Percentiles rank a stretch among this genome's conserved stretches.
Evolutionary conservation across 2,113 vertebrate species (phyloP).

Genomic region (Dermatemys mawii): DNA sequence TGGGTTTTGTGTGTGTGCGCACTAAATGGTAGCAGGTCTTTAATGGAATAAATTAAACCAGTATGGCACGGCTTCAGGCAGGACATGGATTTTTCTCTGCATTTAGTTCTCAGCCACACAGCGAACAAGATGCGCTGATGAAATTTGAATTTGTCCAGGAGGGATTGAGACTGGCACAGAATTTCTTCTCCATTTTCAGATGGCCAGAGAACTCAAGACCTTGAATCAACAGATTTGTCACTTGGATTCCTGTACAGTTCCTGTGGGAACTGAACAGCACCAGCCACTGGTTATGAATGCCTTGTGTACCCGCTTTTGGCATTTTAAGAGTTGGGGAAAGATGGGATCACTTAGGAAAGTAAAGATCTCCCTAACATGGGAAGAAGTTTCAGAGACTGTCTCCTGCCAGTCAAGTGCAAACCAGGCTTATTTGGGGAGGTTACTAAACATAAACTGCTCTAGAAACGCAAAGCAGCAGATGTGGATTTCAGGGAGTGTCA

Average conservation of each 20-base stretch:
- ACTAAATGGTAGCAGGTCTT: not conserved
- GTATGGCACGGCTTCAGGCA: not conserved
- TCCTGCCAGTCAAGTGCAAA: not conserved
- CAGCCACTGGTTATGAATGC: not conserved
- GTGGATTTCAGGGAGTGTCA: not conserved
- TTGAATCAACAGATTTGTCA: fast-evolving
- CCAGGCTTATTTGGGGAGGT: not conserved
- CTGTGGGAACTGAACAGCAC: not conserved
- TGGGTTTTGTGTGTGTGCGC: too few species aligned
- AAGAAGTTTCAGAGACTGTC: not conserved
- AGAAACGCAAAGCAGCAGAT: not conserved
- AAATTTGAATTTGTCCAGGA: not conserved
- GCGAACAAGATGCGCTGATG: not conserved
- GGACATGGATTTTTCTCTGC: not conserved
- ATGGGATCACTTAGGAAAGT: not conserved
- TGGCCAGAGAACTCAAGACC: not conserved
- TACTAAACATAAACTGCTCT: not conserved
- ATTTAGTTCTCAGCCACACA: too few species aligned
- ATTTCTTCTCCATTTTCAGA: not conserved
- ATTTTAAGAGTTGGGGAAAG: not conserved
- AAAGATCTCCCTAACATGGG: not conserved
- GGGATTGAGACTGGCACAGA: too few species aligned
- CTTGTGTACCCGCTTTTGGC: not conserved
- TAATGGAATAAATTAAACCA: not conserved
- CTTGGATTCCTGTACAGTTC: not conserved